phyloP scores from a whole-genome alignment of 2,888 invertebrate species.

The Selenia dentaria region DNA sequence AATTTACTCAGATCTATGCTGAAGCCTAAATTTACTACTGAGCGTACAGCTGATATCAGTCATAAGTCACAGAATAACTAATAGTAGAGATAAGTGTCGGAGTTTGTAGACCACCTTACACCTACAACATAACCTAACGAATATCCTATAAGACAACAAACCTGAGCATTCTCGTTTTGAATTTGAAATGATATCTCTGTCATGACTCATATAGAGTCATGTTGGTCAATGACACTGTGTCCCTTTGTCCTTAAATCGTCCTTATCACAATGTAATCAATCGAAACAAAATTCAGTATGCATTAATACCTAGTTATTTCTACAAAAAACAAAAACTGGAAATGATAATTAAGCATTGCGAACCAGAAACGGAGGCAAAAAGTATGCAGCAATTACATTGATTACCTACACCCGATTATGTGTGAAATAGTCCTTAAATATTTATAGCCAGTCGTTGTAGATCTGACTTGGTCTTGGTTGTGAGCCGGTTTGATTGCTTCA shows the following conservation, averaged over 20 bases:
- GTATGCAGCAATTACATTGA: conserved; percentile 21
- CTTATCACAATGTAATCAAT: conserved; percentile 1
- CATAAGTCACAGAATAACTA: too few relatives aligned
- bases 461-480: neutral
- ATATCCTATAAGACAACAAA: too few relatives aligned
- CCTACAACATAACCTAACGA: too few relatives aligned
- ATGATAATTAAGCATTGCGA: conserved; percentile 1
- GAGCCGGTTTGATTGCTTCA: conserved; percentile 11
- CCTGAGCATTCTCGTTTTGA: too few relatives aligned
- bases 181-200: too few relatives aligned
- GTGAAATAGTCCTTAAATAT: conserved; percentile 20
- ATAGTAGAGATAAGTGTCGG: too few relatives aligned
- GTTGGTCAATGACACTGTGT: conserved; percentile 9
- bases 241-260: conserved; percentile 7
- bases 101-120: too few relatives aligned
- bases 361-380: conserved; percentile 21
- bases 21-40: too few relatives aligned
- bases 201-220: too few relatives aligned
- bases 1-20: too few relatives aligned
- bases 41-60: too few relatives aligned
- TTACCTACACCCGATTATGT: conserved; percentile 13
- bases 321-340: neutral
- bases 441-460: neutral
- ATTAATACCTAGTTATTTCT: neutral
- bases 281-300: neutral